Evolutionary conservation across 2,888 invertebrate species (phyloP), one percentile per base, ranked within the genome.

Genomic region (Hirudinaria manillensis): DNA sequence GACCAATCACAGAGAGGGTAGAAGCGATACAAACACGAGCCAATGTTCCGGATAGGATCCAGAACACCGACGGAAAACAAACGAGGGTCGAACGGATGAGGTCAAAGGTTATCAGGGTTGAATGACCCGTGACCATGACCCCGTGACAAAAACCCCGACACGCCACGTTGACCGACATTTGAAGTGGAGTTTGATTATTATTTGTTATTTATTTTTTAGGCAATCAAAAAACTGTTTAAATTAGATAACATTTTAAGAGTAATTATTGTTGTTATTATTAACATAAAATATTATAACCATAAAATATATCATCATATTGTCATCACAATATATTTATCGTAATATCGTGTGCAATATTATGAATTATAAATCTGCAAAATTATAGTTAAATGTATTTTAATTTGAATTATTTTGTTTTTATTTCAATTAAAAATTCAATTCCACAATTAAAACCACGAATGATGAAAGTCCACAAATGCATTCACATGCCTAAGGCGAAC

Each of bases 41-140:
- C 45, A 45, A 10, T 45, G 45, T 45, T 16, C 45, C 45, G 10
- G 45, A 45, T 10, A 45, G 1, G 16, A 45, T 45, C 45, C 45
- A 45, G 45, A 45, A 45, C 45, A 45, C 13, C 45, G 45, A 45
- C 1, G 45, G 45, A 45, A 45, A 45, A 45, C 45, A 45, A 36
- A 36, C 10, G 45, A 45, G 45, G 45, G 45, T 16, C 16, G 45
- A 45, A 45, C 10, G 13, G 13, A 16, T 10, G 45, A 4, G 45
- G 10, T 45, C 3, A 45, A 45, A 10, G 45, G 61, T 61, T n/a
- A 61, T n/a, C 61, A 29, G 7, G 61, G 61, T 61, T 7, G 61
- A 61, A 61, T 61, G 61, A 61, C 61, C 61, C 61, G 61, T 24
- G 29, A 16, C 45, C 45, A 16, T 45, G 45, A 45, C 45, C 45